A percentile compares a stretch with the other conserved stretches of the same genome.
phyloP scores from a whole-genome alignment of 2,113 vertebrate species.

The Platichthys flesus region DNA sequence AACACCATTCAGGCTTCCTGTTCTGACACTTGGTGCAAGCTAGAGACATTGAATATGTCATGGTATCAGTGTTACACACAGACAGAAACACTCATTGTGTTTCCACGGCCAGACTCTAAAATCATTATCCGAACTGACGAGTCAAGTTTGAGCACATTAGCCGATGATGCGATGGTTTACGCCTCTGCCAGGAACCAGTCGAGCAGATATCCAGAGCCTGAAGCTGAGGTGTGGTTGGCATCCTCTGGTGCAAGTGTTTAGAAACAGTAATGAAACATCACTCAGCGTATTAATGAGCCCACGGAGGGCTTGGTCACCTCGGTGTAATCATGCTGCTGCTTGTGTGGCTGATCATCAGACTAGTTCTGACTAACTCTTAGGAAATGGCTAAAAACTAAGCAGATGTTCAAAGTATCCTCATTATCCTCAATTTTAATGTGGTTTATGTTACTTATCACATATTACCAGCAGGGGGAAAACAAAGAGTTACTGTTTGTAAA shows the following conservation, averaged over 20 bases:
- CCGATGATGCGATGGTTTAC: conserved; percentile 3
- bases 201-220: conserved; percentile 52
- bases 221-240: conserved; percentile 54
- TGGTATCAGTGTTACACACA: neutral
- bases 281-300: conserved; percentile 5
- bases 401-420: neutral
- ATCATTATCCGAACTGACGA: conserved; percentile 42
- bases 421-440: no score
- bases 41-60: neutral
- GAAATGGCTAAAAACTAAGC: neutral
- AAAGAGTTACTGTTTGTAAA: neutral
- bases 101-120: conserved; percentile 9
- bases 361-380: neutral
- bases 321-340: conserved; percentile 43
- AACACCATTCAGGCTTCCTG: neutral
- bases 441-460: no score
- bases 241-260: conserved; percentile 26
- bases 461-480: neutral
- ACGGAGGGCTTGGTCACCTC: conserved; percentile 6
- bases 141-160: conserved; percentile 48
- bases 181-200: conserved; percentile 62
- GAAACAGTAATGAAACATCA: conserved; percentile 19
- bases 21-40: neutral
- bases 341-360: conserved; percentile 13
- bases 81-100: neutral